Conservation (phyloP, 2,888 invertebrate species). For the Schrankia costaestrigalis region DNA sequence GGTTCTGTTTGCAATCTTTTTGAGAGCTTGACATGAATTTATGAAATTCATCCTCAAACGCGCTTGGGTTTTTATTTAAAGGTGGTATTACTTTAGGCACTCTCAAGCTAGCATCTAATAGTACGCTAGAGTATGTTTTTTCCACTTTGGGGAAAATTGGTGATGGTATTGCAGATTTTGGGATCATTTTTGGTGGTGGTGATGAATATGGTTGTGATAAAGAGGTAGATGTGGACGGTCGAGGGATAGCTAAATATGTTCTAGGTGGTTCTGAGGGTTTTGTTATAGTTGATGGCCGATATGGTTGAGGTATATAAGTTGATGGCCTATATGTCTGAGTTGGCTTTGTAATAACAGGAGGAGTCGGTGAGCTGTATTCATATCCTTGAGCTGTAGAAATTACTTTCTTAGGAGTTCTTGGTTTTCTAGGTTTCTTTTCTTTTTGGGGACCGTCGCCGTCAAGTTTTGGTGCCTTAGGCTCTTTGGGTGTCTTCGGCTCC, state of each 20-base stretch:
- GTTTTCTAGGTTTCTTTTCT: conserved; percentile 61
- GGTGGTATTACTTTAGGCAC: conserved; percentile 52
- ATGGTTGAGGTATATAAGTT: conserved; percentile 11
- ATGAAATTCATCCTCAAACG: conserved; percentile 66
- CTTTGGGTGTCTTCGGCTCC: conserved; percentile 28
- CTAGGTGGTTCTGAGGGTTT: neutral
- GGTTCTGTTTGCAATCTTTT: neutral
- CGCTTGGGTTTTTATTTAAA: conserved; percentile 64
- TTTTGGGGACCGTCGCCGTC: conserved; percentile 38
- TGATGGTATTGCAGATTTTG: conserved; percentile 6
- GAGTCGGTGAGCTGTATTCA: conserved; percentile 58
- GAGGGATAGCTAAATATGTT: neutral
- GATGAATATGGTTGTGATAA: conserved; percentile 1
- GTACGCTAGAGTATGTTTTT: conserved; percentile 25
- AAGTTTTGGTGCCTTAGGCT: conserved; percentile 25
- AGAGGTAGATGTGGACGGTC: conserved; percentile 3
- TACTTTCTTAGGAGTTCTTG: conserved; percentile 53
- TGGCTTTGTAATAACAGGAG: too few species aligned
- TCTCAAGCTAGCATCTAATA: conserved; percentile 37
- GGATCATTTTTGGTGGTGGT: conserved; percentile 10
- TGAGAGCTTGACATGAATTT: conserved; percentile 54
- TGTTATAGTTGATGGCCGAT: conserved; percentile 9
- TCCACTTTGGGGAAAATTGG: conserved; percentile 10
- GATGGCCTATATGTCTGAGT: conserved; percentile 6
- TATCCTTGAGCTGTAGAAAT: conserved; percentile 17